These are phyloP conservation scores for Manacus vitellinus DNA, from an alignment of 2,113 vertebrate species.

Conservation along the genomic window DNA sequence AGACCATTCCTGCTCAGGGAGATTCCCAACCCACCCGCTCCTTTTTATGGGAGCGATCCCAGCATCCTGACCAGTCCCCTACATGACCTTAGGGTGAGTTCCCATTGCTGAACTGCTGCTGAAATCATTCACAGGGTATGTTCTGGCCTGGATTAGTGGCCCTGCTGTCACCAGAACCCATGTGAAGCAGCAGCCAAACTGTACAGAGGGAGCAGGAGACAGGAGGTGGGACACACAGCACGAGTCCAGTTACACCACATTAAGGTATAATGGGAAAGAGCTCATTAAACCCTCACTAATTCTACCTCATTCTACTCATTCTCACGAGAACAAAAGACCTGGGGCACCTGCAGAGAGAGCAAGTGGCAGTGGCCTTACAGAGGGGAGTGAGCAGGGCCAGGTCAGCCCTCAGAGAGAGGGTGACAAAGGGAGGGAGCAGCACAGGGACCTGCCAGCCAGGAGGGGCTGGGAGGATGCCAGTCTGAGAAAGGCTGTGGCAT, in stretches of 20 bases:
- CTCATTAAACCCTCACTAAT: not conserved
- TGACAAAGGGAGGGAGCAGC: not conserved
- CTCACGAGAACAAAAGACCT: not conserved
- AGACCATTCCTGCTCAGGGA: accelerated
- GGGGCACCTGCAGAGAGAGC: not conserved
- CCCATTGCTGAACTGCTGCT: not conserved
- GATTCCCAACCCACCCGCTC: not conserved
- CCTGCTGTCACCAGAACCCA: not conserved
- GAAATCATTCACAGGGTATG: accelerated
- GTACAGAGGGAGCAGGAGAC: not conserved
- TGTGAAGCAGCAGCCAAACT: not conserved
- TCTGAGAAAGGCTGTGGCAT: not conserved
- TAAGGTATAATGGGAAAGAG: not conserved
- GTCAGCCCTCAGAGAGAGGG: not conserved
- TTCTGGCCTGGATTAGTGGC: not conserved
- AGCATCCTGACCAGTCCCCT: not conserved
- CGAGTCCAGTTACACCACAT: accelerated
- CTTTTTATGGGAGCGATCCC: accelerated
- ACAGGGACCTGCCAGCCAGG: not conserved
- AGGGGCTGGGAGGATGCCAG: not conserved
- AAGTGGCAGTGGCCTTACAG: not conserved
- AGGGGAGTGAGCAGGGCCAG: not conserved
- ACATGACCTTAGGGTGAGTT: not conserved
- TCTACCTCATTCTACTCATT: not conserved
- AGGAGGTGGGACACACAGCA: not conserved